A percentile compares a stretch with the other conserved stretches of the same genome.
Evolutionary conservation across 1,140 invertebrate genomes (phyloP).

Genomic region (Nephila pilipes): DNA sequence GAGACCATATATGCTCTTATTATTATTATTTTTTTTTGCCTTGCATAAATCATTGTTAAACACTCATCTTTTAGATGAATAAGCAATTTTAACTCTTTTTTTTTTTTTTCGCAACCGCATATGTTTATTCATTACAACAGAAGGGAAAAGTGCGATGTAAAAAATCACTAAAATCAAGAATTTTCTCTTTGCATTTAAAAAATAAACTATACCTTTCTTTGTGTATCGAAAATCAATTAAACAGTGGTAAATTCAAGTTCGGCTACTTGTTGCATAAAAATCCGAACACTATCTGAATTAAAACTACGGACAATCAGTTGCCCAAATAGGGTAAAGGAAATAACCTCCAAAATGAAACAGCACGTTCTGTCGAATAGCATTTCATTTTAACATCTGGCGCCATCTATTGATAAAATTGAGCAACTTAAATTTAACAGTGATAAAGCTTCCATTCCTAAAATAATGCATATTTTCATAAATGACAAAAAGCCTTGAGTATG

Average conservation of each 20-base stretch:
- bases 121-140: too few species aligned
- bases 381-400: neutral
- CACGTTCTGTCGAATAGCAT: neutral
- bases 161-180: too few species aligned
- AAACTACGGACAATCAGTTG: neutral
- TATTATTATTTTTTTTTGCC: too few species aligned
- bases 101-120: too few species aligned
- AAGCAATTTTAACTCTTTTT: too few species aligned
- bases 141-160: too few species aligned
- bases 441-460: neutral
- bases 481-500: neutral
- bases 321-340: constrained; percentile 26
- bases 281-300: neutral
- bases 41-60: too few species aligned
- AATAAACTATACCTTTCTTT: too few species aligned
- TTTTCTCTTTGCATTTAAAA: too few species aligned
- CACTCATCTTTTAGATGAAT: too few species aligned
- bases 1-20: too few species aligned
- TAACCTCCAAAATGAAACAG: neutral
- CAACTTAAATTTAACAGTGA: neutral
- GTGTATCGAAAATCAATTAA: neutral
- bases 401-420: neutral
- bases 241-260: neutral
- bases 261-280: neutral
- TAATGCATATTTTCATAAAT: neutral